Conservation (phyloP, 2,888 invertebrate genomes). For the Chesias legatella region DNA sequence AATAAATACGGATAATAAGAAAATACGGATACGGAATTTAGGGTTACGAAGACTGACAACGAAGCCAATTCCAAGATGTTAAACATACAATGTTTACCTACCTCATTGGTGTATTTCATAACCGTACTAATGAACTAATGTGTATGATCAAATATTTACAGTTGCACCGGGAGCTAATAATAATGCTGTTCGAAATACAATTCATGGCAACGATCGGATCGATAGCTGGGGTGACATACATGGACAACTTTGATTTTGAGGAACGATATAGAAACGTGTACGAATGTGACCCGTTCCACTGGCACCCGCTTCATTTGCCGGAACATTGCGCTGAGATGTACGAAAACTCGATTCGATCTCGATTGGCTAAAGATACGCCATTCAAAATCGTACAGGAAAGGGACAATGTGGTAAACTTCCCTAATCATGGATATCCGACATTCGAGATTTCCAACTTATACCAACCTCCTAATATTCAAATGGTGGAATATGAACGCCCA, state of each 20-base stretch:
- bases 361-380: slow-evolving; percentile 34
- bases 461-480: neutral
- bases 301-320: slow-evolving; percentile 66
- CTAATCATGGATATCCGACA: slow-evolving; percentile 7
- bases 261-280: slow-evolving; percentile 51
- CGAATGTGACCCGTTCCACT: slow-evolving; percentile 65
- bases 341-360: slow-evolving; percentile 47
- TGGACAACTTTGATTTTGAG: slow-evolving; percentile 60
- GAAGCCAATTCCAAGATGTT: too few relatives aligned
- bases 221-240: slow-evolving; percentile 63
- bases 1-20: too few relatives aligned
- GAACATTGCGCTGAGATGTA: slow-evolving; percentile 54
- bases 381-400: slow-evolving; percentile 37
- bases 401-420: slow-evolving; percentile 11
- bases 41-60: too few relatives aligned
- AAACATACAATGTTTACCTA: too few relatives aligned
- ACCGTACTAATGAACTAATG: too few relatives aligned
- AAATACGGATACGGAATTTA: too few relatives aligned
- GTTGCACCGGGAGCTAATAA: slow-evolving; percentile 30
- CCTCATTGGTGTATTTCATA: too few relatives aligned
- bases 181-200: slow-evolving; percentile 23
- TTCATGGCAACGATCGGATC: slow-evolving; percentile 37
- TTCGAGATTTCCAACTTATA: slow-evolving; percentile 4
- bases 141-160: slow-evolving; percentile 25
- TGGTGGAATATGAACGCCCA: slow-evolving; percentile 1